Percentiles rank a stretch among this genome's conserved stretches.
These are phyloP conservation scores for Aldrovandia affinis DNA, from an alignment of 2,797 vertebrate genomes.

Conservation along the genomic window DNA sequence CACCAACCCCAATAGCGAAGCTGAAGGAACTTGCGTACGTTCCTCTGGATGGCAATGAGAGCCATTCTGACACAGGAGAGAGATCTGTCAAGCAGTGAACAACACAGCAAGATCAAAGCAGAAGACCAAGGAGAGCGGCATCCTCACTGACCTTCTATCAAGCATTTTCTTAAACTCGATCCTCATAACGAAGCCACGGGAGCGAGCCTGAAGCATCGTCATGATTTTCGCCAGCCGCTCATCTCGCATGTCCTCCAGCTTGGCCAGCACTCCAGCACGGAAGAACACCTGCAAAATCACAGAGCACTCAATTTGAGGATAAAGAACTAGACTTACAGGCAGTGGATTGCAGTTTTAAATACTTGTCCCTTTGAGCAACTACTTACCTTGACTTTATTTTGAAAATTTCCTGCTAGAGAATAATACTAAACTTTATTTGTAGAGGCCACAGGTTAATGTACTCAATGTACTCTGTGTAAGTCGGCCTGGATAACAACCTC, in stretches of 20 bases:
- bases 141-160: constrained; percentile 62
- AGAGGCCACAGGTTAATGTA: too few species aligned
- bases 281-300: constrained; percentile 66
- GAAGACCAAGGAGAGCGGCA: not conserved
- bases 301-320: not conserved
- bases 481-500: too few species aligned
- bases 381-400: not conserved
- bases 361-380: not conserved
- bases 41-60: constrained; percentile 70
- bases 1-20: constrained; percentile 73
- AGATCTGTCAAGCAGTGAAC: constrained; percentile 1
- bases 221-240: constrained; percentile 71
- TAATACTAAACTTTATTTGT: too few species aligned
- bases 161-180: constrained; percentile 74
- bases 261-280: constrained; percentile 67
- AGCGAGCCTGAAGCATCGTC: constrained; percentile 61
- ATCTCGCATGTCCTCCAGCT: constrained; percentile 71
- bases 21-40: constrained; percentile 73
- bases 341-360: not conserved
- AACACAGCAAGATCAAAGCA: not conserved
- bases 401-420: too few species aligned
- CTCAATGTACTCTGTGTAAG: too few species aligned
- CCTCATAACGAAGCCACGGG: constrained; percentile 67
- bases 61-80: constrained; percentile 55
- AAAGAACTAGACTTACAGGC: not conserved